A percentile compares a stretch with the other conserved stretches of the same genome.
Evolutionary conservation across 2,888 invertebrate species (phyloP).

Genomic region (Bugula neritina): DNA sequence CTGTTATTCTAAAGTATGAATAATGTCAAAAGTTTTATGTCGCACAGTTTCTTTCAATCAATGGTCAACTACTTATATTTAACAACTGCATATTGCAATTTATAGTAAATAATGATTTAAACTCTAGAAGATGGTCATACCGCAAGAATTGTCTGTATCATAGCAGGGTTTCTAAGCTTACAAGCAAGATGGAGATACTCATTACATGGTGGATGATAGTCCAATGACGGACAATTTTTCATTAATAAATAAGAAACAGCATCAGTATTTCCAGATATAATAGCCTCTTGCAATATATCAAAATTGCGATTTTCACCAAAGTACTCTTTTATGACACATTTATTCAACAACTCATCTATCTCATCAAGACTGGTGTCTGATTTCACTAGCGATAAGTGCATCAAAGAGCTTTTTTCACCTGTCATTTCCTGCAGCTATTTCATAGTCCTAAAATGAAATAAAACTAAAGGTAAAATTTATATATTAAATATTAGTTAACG

Average conservation of each 20-base stretch:
- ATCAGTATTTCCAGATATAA: neutral
- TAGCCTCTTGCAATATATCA: neutral
- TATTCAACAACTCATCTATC: neutral
- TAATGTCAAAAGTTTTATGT: too few relatives aligned
- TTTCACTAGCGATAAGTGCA: neutral
- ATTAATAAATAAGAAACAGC: neutral
- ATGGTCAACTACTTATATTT: too few relatives aligned
- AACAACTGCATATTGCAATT: too few relatives aligned
- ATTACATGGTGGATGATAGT: constrained; percentile 5
- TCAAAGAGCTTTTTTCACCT: too few relatives aligned
- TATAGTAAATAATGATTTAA: too few relatives aligned
- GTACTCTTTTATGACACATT: neutral
- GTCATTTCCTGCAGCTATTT: too few relatives aligned
- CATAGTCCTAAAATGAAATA: too few relatives aligned
- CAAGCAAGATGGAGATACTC: constrained; percentile 19
- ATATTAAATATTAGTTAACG: too few relatives aligned
- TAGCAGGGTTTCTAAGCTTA: neutral
- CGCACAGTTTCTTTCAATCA: too few relatives aligned
- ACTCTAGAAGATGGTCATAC: too few relatives aligned
- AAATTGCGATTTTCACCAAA: neutral
- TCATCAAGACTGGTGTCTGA: neutral
- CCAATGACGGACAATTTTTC: neutral
- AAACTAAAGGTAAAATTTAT: too few relatives aligned
- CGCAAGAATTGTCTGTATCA: neutral
- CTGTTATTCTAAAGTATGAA: neutral